These are phyloP conservation scores for Canis aureus DNA, from an alignment of 2,113 vertebrate genomes.

Conservation along the genomic window DNA sequence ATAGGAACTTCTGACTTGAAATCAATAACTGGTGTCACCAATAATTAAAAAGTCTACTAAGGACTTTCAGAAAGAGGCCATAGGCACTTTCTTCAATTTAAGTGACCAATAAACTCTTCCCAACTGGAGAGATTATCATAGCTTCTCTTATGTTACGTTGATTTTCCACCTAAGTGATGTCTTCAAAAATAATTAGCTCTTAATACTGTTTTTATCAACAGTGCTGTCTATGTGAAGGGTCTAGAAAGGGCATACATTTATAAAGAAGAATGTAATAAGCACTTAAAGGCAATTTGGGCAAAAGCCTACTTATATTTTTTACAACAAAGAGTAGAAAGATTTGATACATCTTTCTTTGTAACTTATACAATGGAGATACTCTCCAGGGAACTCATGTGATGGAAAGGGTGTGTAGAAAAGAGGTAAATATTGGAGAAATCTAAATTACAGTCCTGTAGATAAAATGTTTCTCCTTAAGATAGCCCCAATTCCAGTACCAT, in stretches of 20 bases:
- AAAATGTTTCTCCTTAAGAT: not conserved
- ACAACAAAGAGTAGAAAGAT: not conserved
- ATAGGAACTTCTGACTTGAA: not conserved
- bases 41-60: not conserved
- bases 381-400: not conserved
- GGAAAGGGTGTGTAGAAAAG: not conserved
- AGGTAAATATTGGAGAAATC: not conserved
- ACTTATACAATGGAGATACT: not conserved
- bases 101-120: not conserved
- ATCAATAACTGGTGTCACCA: not conserved
- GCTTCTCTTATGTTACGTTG: not conserved
- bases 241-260: not conserved
- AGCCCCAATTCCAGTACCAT: not conserved
- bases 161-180: not conserved
- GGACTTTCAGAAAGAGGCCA: not conserved
- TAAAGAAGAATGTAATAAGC: not conserved
- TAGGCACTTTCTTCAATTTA: not conserved
- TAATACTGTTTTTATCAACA: conserved; percentile 15
- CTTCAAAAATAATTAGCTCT: not conserved
- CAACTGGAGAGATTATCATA: not conserved
- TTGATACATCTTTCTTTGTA: not conserved
- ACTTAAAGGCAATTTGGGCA: not conserved
- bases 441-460: not conserved
- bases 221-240: not conserved
- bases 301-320: not conserved